Evolutionary conservation across 2,113 vertebrate genomes (phyloP), one percentile per base, ranked within the genome.

Genomic region (Shinisaurus crocodilurus): DNA sequence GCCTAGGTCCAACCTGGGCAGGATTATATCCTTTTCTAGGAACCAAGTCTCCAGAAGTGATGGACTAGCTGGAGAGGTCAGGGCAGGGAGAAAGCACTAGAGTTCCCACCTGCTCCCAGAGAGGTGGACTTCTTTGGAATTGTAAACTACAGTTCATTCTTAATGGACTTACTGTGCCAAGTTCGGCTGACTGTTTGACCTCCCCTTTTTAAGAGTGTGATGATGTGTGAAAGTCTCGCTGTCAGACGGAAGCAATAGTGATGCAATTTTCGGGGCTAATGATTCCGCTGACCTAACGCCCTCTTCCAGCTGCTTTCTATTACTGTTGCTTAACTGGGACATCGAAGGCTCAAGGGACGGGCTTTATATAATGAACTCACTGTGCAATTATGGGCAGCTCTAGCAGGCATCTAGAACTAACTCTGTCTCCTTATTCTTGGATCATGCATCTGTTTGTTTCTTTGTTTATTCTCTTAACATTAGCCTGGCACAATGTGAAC

Each of bases 251-350:
- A 86, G 83, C 23, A 89, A 87, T 82, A 89, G 90, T 74, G 87
- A 90, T 87, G 90, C 88, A 60, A 84, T 89, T 85, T 86, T 91
- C 89, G 63, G 95, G 94, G 92, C 88, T 92, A 90, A 94, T 94
- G 95, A 91, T 91, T 93, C 82, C 29, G 74, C 88, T 90, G 92
- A 94, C 96, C 95, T 80, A 80, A 77, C 89, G 94, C 95, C 95
- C 94, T 96, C 92, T 0, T 57, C 0, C 90, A 93, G 95, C 88
- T 92, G 95, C 91, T 93, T 84, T 89, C 93, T 76, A 85, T 90
- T 90, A 89, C 89, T 94, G 94, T 82, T 25, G 2, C 88, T 96
- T 92, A 95, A 77, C 88, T 25, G 88, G 95, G 91, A 74, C 45
- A 32, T 0, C 76, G 81, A 3, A 37, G 93, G 92, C 92, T 60